phyloP scores from a whole-genome alignment of 1,140 invertebrate species.

The Latrodectus geometricus region DNA sequence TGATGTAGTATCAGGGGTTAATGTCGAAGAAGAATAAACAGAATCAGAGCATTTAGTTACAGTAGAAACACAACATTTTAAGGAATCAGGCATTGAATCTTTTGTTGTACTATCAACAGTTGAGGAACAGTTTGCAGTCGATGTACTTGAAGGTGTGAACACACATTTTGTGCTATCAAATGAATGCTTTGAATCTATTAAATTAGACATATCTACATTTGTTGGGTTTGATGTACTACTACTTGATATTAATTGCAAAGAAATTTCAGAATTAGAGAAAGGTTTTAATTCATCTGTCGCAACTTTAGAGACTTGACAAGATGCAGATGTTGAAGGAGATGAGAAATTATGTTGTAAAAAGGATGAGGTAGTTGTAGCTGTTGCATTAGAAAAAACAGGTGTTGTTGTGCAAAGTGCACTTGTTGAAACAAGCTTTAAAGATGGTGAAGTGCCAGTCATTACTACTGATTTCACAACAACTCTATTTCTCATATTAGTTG shows the following conservation, averaged over 20 bases:
- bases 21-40: conserved; percentile 34
- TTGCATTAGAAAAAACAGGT: conserved; percentile 24
- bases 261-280: conserved; percentile 1
- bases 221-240: conserved; percentile 5
- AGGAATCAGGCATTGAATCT: conserved; percentile 20
- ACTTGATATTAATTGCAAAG: conserved; percentile 18
- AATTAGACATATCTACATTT: conserved; percentile 4
- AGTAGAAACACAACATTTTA: neutral
- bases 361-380: conserved; percentile 40
- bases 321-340: conserved; percentile 19
- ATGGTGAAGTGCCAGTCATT: conserved; percentile 56
- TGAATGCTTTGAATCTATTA: conserved; percentile 6
- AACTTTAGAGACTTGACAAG: conserved; percentile 5
- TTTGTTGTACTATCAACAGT: conserved; percentile 56
- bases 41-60: neutral
- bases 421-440: conserved; percentile 55
- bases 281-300: conserved; percentile 28
- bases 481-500: conserved; percentile 40
- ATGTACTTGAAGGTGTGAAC: conserved; percentile 24
- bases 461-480: conserved; percentile 63
- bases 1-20: conserved; percentile 37
- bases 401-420: conserved; percentile 37
- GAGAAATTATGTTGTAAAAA: conserved; percentile 12
- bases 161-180: conserved; percentile 18
- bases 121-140: conserved; percentile 34